Percentiles rank a stretch among this genome's conserved stretches.
Conservation (phyloP, 2,888 invertebrate genomes). For the Lamproptera curius region DNA sequence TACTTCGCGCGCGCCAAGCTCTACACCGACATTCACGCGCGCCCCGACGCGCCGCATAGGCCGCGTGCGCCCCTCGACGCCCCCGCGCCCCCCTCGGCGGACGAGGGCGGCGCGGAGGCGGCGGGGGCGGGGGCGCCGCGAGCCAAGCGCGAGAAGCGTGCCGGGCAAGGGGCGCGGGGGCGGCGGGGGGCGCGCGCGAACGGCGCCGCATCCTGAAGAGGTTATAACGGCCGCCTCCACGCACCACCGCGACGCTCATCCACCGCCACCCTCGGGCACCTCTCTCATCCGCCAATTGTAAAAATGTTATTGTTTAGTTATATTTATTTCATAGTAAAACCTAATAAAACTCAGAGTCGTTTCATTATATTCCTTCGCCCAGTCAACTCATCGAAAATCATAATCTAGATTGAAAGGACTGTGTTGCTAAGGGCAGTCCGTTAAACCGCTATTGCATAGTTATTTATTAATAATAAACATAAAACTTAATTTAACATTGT, state of each 20-base stretch:
- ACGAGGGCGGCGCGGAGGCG: constrained; percentile 84
- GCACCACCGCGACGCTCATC: neutral
- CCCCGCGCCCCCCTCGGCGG: constrained; percentile 66
- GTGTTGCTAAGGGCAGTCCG: too few species aligned
- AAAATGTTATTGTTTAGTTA: constrained; percentile 27
- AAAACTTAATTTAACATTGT: too few species aligned
- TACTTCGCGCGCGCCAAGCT: constrained; percentile 82
- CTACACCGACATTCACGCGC: constrained; percentile 67
- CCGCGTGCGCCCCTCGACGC: constrained; percentile 6
- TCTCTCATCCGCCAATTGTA: constrained; percentile 12
- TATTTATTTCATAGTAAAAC: constrained; percentile 32
- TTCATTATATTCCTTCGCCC: too few species aligned
- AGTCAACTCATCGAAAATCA: too few species aligned
- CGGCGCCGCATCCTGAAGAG: constrained; percentile 54
- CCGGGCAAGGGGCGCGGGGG: constrained; percentile 90
- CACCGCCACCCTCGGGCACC: neutral
- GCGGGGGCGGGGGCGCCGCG: constrained; percentile 62
- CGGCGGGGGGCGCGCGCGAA: constrained; percentile 51
- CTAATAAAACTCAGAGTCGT: too few species aligned
- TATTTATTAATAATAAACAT: too few species aligned
- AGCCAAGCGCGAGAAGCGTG: constrained; percentile 38
- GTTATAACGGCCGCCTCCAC: constrained; percentile 37
- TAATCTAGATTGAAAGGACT: too few species aligned
- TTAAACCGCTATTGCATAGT: too few species aligned
- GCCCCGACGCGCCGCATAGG: constrained; percentile 17